These are phyloP conservation scores for Dasyornis broadbenti DNA, from an alignment of 2,113 vertebrate genomes.

Conservation along the genomic window DNA sequence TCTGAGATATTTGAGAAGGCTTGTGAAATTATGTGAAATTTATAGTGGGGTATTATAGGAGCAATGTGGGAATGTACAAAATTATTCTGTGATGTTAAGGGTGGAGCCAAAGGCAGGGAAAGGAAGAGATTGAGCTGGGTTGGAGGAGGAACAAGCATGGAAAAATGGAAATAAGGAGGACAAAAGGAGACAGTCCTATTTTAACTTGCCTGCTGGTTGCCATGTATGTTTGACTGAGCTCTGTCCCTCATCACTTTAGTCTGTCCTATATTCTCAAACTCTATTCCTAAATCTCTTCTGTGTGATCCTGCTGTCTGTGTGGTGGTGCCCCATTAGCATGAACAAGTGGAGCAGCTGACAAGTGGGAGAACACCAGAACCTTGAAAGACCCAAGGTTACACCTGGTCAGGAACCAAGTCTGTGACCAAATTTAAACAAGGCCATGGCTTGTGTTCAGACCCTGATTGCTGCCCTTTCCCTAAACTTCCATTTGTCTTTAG, in stretches of 20 bases:
- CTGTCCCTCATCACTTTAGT: neutral
- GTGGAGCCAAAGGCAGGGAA: neutral
- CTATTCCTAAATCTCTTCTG: neutral
- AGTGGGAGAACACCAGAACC: neutral
- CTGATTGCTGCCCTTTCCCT: neutral
- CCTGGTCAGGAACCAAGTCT: neutral
- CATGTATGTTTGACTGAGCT: neutral
- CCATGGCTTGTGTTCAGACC: neutral
- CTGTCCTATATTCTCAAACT: neutral
- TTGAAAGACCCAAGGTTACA: neutral
- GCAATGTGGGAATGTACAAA: neutral
- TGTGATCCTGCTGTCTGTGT: neutral
- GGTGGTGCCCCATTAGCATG: neutral
- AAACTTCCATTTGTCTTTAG: neutral
- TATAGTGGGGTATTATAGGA: neutral
- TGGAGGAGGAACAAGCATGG: neutral
- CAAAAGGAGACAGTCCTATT: neutral
- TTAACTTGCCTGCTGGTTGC: neutral
- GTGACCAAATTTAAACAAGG: fast-evolving
- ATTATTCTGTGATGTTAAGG: neutral
- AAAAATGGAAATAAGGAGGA: neutral
- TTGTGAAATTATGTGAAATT: neutral
- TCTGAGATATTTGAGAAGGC: neutral
- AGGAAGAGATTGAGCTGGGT: fast-evolving
- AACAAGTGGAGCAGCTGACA: neutral